Conservation (phyloP, 1,140 invertebrate species). For the Cryptotermes secundus region DNA sequence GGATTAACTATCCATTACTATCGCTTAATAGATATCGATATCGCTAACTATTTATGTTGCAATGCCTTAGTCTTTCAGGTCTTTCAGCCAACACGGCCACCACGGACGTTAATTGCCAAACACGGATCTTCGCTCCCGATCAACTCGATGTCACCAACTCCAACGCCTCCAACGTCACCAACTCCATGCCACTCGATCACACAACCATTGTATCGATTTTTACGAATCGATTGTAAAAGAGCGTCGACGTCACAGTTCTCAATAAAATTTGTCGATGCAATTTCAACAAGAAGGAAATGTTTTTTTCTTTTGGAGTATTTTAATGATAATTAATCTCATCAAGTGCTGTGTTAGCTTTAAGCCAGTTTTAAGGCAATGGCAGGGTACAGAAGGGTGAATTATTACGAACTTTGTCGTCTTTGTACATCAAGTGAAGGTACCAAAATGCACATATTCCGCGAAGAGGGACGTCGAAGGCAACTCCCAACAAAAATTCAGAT, state of each 20-base stretch:
- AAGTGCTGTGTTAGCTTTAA: constrained; percentile 12
- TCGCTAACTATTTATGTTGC: no score
- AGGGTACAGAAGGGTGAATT: constrained; percentile 66
- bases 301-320: constrained; percentile 29
- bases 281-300: constrained; percentile 28
- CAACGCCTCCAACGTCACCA: background rate
- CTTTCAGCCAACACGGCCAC: no score
- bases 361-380: constrained; percentile 50
- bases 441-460: constrained; percentile 65
- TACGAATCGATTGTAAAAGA: background rate
- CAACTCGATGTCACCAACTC: background rate
- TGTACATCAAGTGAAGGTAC: constrained; percentile 64
- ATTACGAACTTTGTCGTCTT: constrained; percentile 67
- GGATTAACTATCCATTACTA: no score
- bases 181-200: background rate
- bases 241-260: constrained; percentile 27
- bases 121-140: background rate
- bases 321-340: constrained; percentile 3
- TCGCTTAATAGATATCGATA: no score
- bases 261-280: constrained; percentile 3
- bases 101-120: no score
- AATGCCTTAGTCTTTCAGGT: no score
- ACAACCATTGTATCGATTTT: background rate
- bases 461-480: constrained; percentile 62
- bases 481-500: constrained; percentile 63